A percentile compares a stretch with the other conserved stretches of the same genome.
phyloP scores from a whole-genome alignment of 2,797 vertebrate species.

The Clarias fuscus region DNA sequence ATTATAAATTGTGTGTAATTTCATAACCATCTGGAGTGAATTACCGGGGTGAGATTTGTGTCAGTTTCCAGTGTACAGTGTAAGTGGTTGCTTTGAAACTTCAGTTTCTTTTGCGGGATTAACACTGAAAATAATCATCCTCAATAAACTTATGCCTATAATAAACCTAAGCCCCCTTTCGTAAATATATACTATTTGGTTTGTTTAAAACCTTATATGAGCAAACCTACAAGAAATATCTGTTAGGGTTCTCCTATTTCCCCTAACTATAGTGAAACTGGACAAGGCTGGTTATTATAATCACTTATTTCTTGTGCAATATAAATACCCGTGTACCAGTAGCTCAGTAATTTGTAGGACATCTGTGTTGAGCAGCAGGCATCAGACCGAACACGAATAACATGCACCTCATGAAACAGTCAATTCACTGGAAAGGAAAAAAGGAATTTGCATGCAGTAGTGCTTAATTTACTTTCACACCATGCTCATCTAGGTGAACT shows the following conservation, averaged over 20 bases:
- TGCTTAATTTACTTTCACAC: conserved; percentile 15
- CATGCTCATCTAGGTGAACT: conserved; percentile 1
- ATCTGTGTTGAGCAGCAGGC: conserved; percentile 21
- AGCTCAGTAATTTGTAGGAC: conserved; percentile 3
- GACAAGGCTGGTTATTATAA: not conserved
- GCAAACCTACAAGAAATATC: not conserved
- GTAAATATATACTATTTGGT: not conserved
- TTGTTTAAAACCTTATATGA: not conserved
- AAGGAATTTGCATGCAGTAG: not conserved
- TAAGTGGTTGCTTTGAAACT: not conserved
- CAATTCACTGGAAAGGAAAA: not conserved
- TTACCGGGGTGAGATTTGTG: not conserved
- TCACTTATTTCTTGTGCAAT: not conserved
- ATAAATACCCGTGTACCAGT: not conserved
- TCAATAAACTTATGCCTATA: not conserved
- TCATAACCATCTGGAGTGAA: conserved; percentile 13
- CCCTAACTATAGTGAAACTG: not conserved
- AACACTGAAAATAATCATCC: not conserved
- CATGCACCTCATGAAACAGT: conserved; percentile 9
- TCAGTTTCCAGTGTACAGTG: not conserved
- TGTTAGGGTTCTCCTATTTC: not conserved
- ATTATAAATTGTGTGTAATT: conserved; percentile 1
- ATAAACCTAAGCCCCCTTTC: not conserved
- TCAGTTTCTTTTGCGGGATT: not conserved
- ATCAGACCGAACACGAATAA: not conserved